phyloP scores from a whole-genome alignment of 2,797 vertebrate species.

The Cichlasoma orientale region DNA sequence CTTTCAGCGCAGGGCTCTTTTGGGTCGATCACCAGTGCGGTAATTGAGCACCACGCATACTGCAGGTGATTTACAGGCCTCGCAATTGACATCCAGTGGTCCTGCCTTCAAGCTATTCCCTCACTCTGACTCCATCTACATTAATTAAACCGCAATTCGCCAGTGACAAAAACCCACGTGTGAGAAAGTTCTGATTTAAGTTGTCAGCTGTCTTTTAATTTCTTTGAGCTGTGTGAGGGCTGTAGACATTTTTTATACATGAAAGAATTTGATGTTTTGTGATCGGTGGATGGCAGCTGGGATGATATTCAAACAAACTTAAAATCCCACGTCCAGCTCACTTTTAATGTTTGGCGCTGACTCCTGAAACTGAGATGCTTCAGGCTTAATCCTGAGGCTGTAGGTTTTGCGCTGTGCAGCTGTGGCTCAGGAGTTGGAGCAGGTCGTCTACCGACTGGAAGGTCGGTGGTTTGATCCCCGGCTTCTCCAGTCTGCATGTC shows the following conservation, averaged over 20 bases:
- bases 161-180: not conserved
- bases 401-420: not conserved
- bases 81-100: slow-evolving; percentile 12
- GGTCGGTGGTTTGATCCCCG: accelerated
- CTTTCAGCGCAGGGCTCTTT: slow-evolving; percentile 64
- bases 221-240: not conserved
- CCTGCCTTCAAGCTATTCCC: slow-evolving; percentile 18
- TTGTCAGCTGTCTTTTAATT: not conserved
- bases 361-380: not conserved
- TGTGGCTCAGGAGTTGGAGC: not conserved
- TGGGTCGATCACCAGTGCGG: slow-evolving; percentile 51
- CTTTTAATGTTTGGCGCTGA: not conserved
- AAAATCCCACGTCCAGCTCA: not conserved
- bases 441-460: not conserved
- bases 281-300: too few species aligned
- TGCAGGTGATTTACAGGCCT: slow-evolving; percentile 64
- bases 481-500: not conserved
- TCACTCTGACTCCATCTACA: not conserved
- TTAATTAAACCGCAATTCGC: slow-evolving; percentile 26
- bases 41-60: slow-evolving; percentile 62
- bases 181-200: not conserved
- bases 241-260: too few species aligned
- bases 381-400: too few species aligned
- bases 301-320: not conserved
- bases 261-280: too few species aligned